A percentile compares a stretch with the other conserved stretches of the same genome.
These are phyloP conservation scores for Plebejus melissa DNA, from an alignment of 2,888 invertebrate species.

Conservation along the genomic window DNA sequence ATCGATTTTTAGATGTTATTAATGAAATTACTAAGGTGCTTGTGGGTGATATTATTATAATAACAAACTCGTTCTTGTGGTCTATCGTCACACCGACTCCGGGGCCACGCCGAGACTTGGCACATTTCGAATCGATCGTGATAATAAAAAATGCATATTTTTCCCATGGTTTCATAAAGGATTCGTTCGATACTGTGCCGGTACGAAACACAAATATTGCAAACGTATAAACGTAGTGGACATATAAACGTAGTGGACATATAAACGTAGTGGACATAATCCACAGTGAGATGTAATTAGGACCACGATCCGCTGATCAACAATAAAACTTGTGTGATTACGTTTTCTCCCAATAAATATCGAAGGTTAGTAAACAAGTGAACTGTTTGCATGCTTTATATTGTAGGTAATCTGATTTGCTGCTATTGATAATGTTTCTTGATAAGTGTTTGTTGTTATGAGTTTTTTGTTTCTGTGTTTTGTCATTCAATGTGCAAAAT, in stretches of 20 bases:
- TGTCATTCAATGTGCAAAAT: background rate
- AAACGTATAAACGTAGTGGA: constrained; percentile 39
- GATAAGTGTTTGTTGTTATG: background rate
- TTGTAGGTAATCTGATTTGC: background rate
- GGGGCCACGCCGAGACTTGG: constrained; percentile 42
- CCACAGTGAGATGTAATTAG: constrained; percentile 46
- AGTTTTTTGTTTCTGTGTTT: background rate
- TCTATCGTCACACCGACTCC: constrained; percentile 46
- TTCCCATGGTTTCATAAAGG: constrained; percentile 66
- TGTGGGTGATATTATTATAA: constrained; percentile 63
- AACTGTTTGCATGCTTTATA: background rate
- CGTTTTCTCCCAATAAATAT: constrained; percentile 34
- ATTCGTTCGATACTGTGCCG: constrained; percentile 55
- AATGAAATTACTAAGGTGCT: constrained; percentile 75
- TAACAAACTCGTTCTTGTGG: constrained; percentile 50
- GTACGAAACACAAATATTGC: constrained; percentile 44
- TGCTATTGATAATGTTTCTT: constrained; percentile 9
- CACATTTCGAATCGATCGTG: constrained; percentile 64
- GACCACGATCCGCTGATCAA: constrained; percentile 49
- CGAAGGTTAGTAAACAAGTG: constrained; percentile 66
- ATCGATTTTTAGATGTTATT: constrained; percentile 79
- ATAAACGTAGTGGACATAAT: constrained; percentile 34
- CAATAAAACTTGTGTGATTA: constrained; percentile 38
- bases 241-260: constrained; percentile 33
- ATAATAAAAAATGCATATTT: constrained; percentile 78